These are phyloP conservation scores for Drosophila neocordata DNA, from an alignment of 1,140 invertebrate species.

Conservation along the genomic window DNA sequence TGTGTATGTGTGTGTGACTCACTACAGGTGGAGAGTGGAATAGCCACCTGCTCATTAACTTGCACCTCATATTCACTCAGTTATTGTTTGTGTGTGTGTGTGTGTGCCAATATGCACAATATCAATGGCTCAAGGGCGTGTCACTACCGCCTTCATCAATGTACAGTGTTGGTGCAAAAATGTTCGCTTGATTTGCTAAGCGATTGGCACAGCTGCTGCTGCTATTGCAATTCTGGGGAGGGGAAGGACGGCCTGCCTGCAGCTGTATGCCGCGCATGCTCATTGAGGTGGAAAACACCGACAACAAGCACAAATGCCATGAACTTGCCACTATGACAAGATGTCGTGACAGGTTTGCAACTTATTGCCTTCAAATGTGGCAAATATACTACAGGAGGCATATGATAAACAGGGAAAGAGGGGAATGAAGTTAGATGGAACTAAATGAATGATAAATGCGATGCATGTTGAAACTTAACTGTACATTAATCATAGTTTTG, in stretches of 20 bases:
- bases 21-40: conserved; percentile 7
- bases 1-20: conserved; percentile 18
- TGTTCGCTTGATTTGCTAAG: conserved; percentile 67
- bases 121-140: conserved; percentile 47
- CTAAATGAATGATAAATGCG: conserved; percentile 49
- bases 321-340: conserved; percentile 67
- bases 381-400: no score
- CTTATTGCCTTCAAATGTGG: conserved; percentile 7
- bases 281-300: conserved; percentile 55
- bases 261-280: conserved; percentile 57
- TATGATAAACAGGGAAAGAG: background rate
- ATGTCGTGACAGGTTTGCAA: conserved; percentile 50
- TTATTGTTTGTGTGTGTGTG: conserved; percentile 14
- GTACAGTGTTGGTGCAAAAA: conserved; percentile 48
- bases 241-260: conserved; percentile 13
- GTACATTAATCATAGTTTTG: conserved; percentile 75
- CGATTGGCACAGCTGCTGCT: conserved; percentile 59
- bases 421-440: conserved; percentile 14
- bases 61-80: conserved; percentile 16
- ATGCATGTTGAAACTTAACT: conserved; percentile 57
- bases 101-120: no score
- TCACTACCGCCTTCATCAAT: conserved; percentile 9
- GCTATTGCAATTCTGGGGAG: conserved; percentile 31
- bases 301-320: conserved; percentile 52
- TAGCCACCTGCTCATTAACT: conserved; percentile 64